Conservation (phyloP, 2,797 vertebrate species). For the Leptodactylus fallax region DNA sequence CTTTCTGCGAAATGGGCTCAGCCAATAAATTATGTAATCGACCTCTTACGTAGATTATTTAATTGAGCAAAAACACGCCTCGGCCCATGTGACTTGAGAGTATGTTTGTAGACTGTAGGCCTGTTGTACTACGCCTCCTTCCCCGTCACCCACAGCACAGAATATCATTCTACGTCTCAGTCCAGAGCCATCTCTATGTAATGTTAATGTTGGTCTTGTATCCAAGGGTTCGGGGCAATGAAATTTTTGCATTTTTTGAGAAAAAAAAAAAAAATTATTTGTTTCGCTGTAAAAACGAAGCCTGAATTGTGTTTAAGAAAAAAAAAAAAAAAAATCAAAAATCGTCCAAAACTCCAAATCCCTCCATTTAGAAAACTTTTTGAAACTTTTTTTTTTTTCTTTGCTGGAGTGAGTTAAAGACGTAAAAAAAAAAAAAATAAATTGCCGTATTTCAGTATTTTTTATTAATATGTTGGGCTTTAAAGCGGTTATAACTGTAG, state of each 20-base stretch:
- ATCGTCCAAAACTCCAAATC: too few species aligned
- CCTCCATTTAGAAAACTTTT: too few species aligned
- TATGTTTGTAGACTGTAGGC: neutral
- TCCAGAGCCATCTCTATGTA: constrained; percentile 29
- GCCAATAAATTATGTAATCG: constrained; percentile 41
- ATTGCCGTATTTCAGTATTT: constrained; percentile 69
- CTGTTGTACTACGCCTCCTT: neutral
- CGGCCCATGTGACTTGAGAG: neutral
- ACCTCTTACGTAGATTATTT: constrained; percentile 7
- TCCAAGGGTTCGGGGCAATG: neutral
- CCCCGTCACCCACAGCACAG: neutral
- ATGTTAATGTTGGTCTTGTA: constrained; percentile 50
- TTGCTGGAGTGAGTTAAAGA: neutral
- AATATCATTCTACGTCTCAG: too few species aligned
- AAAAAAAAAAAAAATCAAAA: neutral
- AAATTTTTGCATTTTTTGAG: neutral
- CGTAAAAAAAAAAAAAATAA: neutral
- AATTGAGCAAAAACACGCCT: constrained; percentile 16
- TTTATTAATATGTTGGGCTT: too few species aligned
- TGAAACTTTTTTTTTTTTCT: constrained; percentile 10
- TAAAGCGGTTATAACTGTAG: constrained; percentile 40
- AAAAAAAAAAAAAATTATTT: neutral
- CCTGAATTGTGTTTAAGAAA: constrained; percentile 36
- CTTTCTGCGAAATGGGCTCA: constrained; percentile 9
- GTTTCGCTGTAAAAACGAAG: constrained; percentile 45